A percentile compares a stretch with the other conserved stretches of the same genome.
Conservation (phyloP, 2,113 vertebrate species). For the Thermophis baileyi region DNA sequence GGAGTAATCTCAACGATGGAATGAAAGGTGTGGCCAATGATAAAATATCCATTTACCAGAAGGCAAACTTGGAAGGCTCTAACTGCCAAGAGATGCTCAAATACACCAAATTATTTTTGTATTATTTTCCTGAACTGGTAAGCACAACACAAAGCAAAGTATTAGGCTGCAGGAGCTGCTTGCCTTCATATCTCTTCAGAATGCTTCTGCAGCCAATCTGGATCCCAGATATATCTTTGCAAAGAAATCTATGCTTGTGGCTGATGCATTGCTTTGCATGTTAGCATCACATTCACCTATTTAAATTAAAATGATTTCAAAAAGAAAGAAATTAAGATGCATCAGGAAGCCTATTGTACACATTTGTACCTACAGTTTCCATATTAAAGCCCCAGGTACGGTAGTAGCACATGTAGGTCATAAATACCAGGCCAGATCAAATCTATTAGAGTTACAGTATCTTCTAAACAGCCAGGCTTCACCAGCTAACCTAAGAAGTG, state of each 20-base stretch:
- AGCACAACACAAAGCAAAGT: neutral
- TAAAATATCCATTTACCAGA: neutral
- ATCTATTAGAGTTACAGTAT: neutral
- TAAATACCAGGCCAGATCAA: neutral
- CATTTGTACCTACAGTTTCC: neutral
- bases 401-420: neutral
- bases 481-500: neutral
- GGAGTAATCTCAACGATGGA: neutral
- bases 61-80: neutral
- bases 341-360: neutral
- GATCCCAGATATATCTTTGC: neutral
- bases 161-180: neutral
- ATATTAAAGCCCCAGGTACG: neutral
- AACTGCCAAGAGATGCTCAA: neutral
- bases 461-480: neutral
- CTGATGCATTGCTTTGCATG: neutral
- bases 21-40: neutral
- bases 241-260: neutral
- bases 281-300: neutral
- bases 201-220: neutral
- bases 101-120: neutral
- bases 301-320: neutral
- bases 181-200: neutral
- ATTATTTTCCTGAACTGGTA: neutral
- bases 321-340: neutral